phyloP scores from a whole-genome alignment of 2,888 invertebrate genomes.

The Drosophila dives region DNA sequence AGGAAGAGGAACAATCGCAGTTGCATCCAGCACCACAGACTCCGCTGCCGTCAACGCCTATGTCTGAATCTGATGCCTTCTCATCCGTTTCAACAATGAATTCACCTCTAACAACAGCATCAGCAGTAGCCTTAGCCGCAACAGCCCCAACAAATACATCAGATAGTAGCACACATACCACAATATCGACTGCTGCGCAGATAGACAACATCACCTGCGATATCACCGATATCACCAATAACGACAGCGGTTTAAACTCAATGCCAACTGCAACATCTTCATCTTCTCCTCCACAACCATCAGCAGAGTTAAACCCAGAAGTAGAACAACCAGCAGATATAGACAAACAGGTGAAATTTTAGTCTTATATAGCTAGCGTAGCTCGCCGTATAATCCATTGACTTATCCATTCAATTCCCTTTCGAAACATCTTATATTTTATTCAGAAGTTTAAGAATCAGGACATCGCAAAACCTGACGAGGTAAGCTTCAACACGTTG shows the following conservation, averaged over 20 bases:
- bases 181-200: constrained; percentile 25
- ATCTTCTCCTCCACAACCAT: constrained; percentile 19
- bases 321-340: constrained; percentile 30
- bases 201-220: constrained; percentile 5
- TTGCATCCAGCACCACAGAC: constrained; percentile 2
- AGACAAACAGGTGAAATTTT: constrained; percentile 47
- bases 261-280: constrained; percentile 3
- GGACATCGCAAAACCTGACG: too few species aligned
- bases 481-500: too few species aligned
- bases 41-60: neutral
- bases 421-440: neutral
- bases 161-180: constrained; percentile 1
- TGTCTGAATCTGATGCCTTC: neutral
- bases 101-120: neutral
- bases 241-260: constrained; percentile 8
- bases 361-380: constrained; percentile 16
- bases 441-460: neutral
- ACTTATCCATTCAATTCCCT: constrained; percentile 7
- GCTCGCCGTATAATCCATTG: constrained; percentile 15
- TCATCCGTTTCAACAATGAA: constrained; percentile 9
- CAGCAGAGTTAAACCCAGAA: constrained; percentile 25
- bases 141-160: constrained; percentile 13
- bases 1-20: constrained; percentile 7
- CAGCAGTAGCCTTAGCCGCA: neutral
- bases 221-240: constrained; percentile 18